Evolutionary conservation across 2,888 invertebrate species (phyloP), one percentile per base, ranked within the genome.

Genomic region (Hydriomena furcata): DNA sequence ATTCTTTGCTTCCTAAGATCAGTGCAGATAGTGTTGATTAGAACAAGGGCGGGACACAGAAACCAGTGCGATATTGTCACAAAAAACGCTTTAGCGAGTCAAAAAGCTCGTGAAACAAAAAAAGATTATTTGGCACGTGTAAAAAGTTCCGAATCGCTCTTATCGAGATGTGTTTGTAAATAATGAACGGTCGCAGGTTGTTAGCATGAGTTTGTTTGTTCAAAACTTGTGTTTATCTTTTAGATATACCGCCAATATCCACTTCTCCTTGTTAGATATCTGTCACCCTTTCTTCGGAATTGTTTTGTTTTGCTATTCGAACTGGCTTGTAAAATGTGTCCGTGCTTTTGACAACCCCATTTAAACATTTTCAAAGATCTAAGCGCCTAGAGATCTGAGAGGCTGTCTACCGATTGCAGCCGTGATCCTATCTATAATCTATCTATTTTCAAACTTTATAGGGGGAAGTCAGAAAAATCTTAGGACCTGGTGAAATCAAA

Each of bases 1-100:
- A 82, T 79, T 88, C 90, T 87, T 80, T 74, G 80, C 83, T 83
- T 74, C 82, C 72, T 76, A 66, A 86, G 89, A 90, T 89, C 68
- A 58, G 54, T 35, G 50, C 53, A 63, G 89, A 90, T 89, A 87
- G 73, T 77, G 82, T 75, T 83, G 83, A 85, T 87, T 87, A 87
- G 84, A 84, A 76, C 82, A 74, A 75, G 82, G 85, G 84, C 80
- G 88, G 85, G 65, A 65, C 58, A 71, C 79, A 75, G 74, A 70
- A 66, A 64, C 40, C 40, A 12, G 43, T 43, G 47, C 47, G 38
- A 47, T 52, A 52, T 43, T 52, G 52, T 52, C 47, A 47, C 42
- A 52, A 35, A 47, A 43, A 38, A 41, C 20, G 8, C n/a, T 42
- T 42, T 36, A 30, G 24, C 43, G 11, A 37, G 45, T 31, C 36